Conservation (phyloP, 2,113 vertebrate genomes). For the Rutilus rutilus region DNA sequence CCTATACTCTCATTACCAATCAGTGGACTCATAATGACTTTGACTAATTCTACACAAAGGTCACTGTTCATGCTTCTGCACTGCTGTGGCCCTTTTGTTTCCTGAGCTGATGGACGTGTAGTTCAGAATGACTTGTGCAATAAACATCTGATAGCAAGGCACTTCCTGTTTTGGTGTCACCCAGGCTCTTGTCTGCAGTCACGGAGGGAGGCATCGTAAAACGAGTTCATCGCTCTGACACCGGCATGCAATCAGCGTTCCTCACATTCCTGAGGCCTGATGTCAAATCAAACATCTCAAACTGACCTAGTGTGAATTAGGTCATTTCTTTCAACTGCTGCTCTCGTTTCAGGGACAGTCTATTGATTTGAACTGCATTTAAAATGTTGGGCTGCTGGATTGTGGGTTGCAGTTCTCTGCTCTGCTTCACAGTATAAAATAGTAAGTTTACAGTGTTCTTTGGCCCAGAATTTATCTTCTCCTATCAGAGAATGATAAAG, state of each 20-base stretch:
- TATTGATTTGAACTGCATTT: slow-evolving; percentile 3
- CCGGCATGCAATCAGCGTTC: slow-evolving; percentile 68
- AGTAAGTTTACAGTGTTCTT: slow-evolving; percentile 57
- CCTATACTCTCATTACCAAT: slow-evolving; percentile 6
- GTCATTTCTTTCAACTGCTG: slow-evolving; percentile 1
- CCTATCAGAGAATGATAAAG: slow-evolving; percentile 63
- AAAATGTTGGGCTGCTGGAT: neutral
- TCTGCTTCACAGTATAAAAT: slow-evolving; percentile 49
- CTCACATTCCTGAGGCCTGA: slow-evolving; percentile 74
- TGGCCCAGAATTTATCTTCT: slow-evolving; percentile 50
- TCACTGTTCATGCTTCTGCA: too few relatives aligned
- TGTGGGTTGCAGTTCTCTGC: slow-evolving; percentile 20
- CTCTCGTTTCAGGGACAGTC: neutral
- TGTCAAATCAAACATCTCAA: slow-evolving; percentile 50
- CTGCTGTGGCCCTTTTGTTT: slow-evolving; percentile 17
- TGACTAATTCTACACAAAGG: neutral
- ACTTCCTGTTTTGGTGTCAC: slow-evolving; percentile 80
- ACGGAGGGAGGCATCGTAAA: slow-evolving; percentile 66
- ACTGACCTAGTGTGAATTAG: slow-evolving; percentile 21
- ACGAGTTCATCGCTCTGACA: slow-evolving; percentile 77
- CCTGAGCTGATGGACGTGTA: slow-evolving; percentile 51
- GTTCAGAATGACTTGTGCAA: slow-evolving; percentile 70
- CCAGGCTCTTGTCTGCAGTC: slow-evolving; percentile 69
- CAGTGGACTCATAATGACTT: neutral
- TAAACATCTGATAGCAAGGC: slow-evolving; percentile 76